These are phyloP conservation scores for Agrotis exclamationis DNA, from an alignment of 2,888 invertebrate genomes.

Conservation along the genomic window DNA sequence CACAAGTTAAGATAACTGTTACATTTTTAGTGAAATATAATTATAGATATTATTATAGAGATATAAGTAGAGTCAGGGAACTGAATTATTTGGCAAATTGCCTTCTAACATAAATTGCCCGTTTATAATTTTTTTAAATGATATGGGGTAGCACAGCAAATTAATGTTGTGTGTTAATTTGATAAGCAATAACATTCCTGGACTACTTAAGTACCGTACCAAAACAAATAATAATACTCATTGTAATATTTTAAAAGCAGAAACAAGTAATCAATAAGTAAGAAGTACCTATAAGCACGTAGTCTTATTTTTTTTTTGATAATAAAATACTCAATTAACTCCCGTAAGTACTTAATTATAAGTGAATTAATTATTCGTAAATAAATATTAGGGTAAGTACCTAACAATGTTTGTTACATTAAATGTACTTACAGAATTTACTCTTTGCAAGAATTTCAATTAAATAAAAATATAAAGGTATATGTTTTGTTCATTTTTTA, in stretches of 20 bases:
- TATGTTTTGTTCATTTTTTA: too few relatives aligned
- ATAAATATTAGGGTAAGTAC: background rate
- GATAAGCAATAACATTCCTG: background rate
- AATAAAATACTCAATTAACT: background rate
- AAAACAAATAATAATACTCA: background rate
- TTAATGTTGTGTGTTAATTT: background rate
- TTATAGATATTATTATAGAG: background rate
- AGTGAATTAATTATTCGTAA: background rate
- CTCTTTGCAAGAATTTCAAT: too few relatives aligned
- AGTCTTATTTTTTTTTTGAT: background rate
- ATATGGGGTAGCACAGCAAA: too few relatives aligned
- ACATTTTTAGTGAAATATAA: background rate
- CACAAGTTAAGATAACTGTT: background rate
- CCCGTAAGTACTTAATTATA: background rate
- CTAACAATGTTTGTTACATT: too few relatives aligned
- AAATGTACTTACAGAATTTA: too few relatives aligned
- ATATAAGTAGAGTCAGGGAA: background rate
- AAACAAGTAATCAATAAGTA: too few relatives aligned
- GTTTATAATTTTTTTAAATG: too few relatives aligned
- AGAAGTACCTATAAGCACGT: too few relatives aligned
- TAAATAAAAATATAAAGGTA: too few relatives aligned
- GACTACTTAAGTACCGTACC: background rate
- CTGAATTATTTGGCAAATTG: background rate
- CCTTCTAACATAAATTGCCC: background rate
- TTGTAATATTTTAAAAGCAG: background rate